Conservation (phyloP, 2,113 vertebrate species). For the Pampusana beccarii region DNA sequence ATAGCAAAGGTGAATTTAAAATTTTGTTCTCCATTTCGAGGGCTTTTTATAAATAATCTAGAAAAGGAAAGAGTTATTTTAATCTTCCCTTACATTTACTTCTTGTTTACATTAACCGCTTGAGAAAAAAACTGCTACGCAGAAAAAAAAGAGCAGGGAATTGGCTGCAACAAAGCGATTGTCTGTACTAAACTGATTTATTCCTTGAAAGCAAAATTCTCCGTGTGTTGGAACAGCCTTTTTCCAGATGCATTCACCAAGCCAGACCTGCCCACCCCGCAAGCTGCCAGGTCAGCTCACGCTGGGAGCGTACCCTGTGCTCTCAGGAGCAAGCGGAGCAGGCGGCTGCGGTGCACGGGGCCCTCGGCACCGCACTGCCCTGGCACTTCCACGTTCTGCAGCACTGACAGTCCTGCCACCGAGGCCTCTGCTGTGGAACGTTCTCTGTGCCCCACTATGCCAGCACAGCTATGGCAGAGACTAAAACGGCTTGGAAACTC, state of each 20-base stretch:
- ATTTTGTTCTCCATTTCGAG: not conserved
- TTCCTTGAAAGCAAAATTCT: not conserved
- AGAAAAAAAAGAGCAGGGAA: not conserved
- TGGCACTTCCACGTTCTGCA: not conserved
- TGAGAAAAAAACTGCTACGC: not conserved
- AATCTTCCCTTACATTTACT: not conserved
- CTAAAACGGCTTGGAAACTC: not conserved
- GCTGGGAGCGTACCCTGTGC: not conserved
- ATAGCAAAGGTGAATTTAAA: not conserved
- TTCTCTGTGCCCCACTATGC: not conserved
- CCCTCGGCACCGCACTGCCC: not conserved
- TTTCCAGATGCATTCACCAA: not conserved
- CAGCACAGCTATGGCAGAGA: accelerated
- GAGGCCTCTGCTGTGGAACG: not conserved
- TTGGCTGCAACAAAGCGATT: not conserved
- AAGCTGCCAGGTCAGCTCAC: not conserved
- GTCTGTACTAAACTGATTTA: not conserved
- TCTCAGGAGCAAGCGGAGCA: not conserved
- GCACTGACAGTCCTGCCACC: not conserved
- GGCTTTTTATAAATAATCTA: not conserved
- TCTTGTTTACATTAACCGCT: not conserved
- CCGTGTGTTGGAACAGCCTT: not conserved
- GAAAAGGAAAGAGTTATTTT: not conserved
- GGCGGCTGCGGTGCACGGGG: accelerated
- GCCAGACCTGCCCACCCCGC: not conserved